Conservation (phyloP, 2,797 vertebrate genomes). For the Tangara arthus region DNA sequence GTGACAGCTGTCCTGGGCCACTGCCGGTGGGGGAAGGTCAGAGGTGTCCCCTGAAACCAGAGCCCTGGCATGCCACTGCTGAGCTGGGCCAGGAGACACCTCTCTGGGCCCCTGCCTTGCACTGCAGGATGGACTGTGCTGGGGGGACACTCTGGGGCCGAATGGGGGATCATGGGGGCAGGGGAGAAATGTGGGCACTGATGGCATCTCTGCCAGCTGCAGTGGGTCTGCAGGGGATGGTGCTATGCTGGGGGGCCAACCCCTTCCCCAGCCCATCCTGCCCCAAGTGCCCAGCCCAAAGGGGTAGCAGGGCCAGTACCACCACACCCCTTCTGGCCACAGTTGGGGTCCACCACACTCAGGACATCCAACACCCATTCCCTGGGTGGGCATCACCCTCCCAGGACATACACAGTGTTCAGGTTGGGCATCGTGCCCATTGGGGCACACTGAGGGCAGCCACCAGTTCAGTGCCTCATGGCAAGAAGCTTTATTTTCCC, state of each 20-base stretch:
- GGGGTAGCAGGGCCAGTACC: neutral
- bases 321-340: neutral
- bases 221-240: neutral
- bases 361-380: neutral
- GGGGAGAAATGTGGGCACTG: neutral
- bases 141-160: neutral
- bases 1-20: slow-evolving; percentile 10
- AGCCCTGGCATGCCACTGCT: neutral
- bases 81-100: neutral
- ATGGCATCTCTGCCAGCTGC: neutral
- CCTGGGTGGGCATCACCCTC: neutral
- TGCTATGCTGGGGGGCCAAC: neutral
- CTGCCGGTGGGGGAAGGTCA: neutral
- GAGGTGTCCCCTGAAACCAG: neutral
- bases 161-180: neutral
- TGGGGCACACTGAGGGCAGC: neutral
- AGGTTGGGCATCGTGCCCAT: rapidly evolving
- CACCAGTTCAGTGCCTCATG: neutral
- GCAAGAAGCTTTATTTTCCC: slow-evolving; percentile 35
- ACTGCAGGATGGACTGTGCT: rapidly evolving
- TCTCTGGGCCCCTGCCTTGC: neutral
- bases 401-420: neutral
- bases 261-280: neutral
- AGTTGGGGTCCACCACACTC: neutral
- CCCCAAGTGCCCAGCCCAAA: rapidly evolving